phyloP scores from a whole-genome alignment of 2,113 vertebrate genomes.

The Ceyx melanurus region DNA sequence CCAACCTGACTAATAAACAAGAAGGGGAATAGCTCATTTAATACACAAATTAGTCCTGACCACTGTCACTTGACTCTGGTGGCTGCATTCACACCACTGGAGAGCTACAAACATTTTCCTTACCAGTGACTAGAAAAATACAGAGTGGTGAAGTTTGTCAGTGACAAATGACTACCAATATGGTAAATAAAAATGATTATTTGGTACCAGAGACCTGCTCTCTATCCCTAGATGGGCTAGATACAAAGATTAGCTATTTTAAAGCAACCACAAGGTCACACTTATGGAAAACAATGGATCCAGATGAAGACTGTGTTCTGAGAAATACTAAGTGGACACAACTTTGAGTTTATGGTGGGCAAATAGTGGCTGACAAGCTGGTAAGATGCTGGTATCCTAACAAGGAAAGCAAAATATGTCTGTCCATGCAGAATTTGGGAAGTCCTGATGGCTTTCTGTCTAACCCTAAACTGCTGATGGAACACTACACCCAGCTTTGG shows the following conservation, averaged over 20 bases:
- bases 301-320: background rate
- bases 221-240: background rate
- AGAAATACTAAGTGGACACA: background rate
- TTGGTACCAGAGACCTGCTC: slow-evolving; percentile 7
- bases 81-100: background rate
- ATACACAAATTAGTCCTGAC: slow-evolving; percentile 34
- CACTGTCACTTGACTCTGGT: background rate
- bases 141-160: background rate
- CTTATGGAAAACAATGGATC: background rate
- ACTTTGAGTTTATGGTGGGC: background rate
- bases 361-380: background rate
- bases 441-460: background rate
- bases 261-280: slow-evolving; percentile 9
- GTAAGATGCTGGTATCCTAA: background rate
- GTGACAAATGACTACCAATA: slow-evolving; percentile 16
- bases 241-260: background rate
- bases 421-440: background rate
- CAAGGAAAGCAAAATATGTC: background rate
- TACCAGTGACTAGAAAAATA: background rate
- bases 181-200: slow-evolving; percentile 18
- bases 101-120: background rate
- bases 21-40: slow-evolving; percentile 40
- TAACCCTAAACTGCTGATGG: background rate
- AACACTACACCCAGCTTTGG: background rate
- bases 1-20: slow-evolving; percentile 23